Conservation (phyloP, 2,888 invertebrate species). For the Plagodis pulveraria region DNA sequence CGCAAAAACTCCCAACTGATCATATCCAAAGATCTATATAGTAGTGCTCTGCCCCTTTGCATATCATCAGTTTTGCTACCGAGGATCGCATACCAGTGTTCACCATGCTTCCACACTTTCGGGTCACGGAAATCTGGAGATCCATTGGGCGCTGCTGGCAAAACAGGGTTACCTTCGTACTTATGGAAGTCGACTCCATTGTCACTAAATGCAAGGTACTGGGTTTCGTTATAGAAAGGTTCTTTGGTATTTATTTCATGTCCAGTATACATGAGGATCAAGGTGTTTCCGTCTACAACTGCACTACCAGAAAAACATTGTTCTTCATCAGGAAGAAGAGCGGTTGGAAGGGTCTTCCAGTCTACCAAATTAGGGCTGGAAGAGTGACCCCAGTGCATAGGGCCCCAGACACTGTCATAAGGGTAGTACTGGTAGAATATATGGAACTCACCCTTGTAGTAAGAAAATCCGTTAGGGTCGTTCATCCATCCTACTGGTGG, state of each 20-base stretch:
- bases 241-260: conserved; percentile 51
- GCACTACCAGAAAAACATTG: conserved; percentile 80
- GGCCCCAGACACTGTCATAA: conserved; percentile 70
- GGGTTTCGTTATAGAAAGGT: conserved; percentile 64
- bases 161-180: conserved; percentile 71
- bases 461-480: conserved; percentile 84
- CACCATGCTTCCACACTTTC: conserved; percentile 72
- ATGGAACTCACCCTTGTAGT: conserved; percentile 78
- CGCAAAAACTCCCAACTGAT: conserved; percentile 68
- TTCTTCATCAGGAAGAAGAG: conserved; percentile 74
- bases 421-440: conserved; percentile 84
- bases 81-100: conserved; percentile 72
- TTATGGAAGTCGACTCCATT: conserved; percentile 73
- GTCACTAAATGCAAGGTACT: conserved; percentile 69
- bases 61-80: conserved; percentile 68
- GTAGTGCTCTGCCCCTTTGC: conserved; percentile 62
- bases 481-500: conserved; percentile 84
- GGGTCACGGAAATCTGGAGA: conserved; percentile 80
- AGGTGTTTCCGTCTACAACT: conserved; percentile 60
- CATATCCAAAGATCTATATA: conserved; percentile 73
- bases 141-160: conserved; percentile 61
- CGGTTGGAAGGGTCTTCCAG: conserved; percentile 79
- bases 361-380: conserved; percentile 73
- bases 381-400: conserved; percentile 84
- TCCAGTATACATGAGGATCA: conserved; percentile 73